Base-by-base conservation (phyloP, 2,888 invertebrate species). In the Lissocephala sabroskyi region DNA sequence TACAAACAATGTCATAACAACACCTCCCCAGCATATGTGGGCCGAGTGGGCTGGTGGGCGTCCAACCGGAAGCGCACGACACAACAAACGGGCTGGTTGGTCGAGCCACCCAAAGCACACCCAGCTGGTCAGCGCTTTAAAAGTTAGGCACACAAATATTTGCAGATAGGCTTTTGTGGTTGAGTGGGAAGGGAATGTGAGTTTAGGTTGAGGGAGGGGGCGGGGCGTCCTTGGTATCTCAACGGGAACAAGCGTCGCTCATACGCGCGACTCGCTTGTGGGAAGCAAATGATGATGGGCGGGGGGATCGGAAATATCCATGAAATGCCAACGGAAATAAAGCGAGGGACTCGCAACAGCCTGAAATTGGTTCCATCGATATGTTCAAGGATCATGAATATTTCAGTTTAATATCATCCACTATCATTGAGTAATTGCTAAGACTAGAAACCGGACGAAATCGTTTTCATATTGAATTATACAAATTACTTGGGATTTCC, bases 1-100 rank as follows among this genome's bases (percentile, higher is more conserved):
- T 57, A 56, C 70, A 76, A 68, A 73, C 66, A 73, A 48, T 63
- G 55, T 59, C 59, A 50, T 56, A 59, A 53, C 55, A 57, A 67
- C 65, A 60, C 63, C 66, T 64, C 51, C n/a, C n/a, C 56, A 29
- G 13, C 13, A 17, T 6, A 35, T 35, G 3, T 14, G 35, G 14
- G 5, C 35, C 6, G 2, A 16, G 35, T 16, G 14, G 14, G 35
- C 23, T 35, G 35, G 3, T 50, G 56, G 49, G 62, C 51, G 29
- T 36, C 48, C 50, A 46, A 35, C 41, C 47, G 50, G 44, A 57
- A 52, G 44, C 47, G 42, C 40, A 48, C 35, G 32, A 45, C 45
- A 32, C 29, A 16, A 10, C 36, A 41, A 28, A 17, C 13, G 11
- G n/a, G n/a, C n/a, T n/a, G n/a, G n/a, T n/a, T n/a, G 17, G 29